phyloP scores from a whole-genome alignment of 1,140 invertebrate species.

The Drosophila pseudoananassae region DNA sequence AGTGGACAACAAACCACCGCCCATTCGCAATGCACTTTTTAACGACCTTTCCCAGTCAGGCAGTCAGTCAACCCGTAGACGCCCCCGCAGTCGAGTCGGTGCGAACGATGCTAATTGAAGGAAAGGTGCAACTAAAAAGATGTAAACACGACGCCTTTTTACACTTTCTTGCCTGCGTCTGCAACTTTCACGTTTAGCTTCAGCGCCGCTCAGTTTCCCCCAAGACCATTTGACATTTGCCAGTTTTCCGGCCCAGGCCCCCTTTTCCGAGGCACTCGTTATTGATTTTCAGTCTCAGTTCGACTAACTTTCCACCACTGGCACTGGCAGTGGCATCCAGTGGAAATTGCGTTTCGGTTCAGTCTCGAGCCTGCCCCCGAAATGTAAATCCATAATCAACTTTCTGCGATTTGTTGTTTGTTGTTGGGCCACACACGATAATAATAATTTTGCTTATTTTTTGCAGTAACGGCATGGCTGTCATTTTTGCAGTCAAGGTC shows the following conservation, averaged over 20 bases:
- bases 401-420: constrained; percentile 45
- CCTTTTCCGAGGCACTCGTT: constrained; percentile 36
- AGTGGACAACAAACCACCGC: not conserved
- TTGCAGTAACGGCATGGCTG: constrained; percentile 3
- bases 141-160: constrained; percentile 48
- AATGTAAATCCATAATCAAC: constrained; percentile 76
- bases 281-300: constrained; percentile 64
- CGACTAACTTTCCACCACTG: constrained; percentile 49
- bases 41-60: constrained; percentile 9
- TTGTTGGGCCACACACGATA: constrained; percentile 44
- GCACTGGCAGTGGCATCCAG: constrained; percentile 22
- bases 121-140: constrained; percentile 44
- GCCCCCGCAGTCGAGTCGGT: constrained; percentile 11
- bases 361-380: constrained; percentile 37
- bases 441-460: constrained; percentile 44
- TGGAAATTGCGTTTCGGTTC: constrained; percentile 55
- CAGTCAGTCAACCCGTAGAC: not conserved
- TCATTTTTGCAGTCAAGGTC: constrained; percentile 74
- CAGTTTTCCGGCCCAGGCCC: constrained; percentile 18
- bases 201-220: constrained; percentile 45
- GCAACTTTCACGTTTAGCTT: constrained; percentile 65
- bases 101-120: constrained; percentile 45
- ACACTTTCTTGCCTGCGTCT: constrained; percentile 26
- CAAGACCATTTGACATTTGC: constrained; percentile 68
- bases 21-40: constrained; percentile 16